These are phyloP conservation scores for Caenorhabditis brenneri DNA, from an alignment of 1,140 invertebrate genomes.

Conservation along the genomic window DNA sequence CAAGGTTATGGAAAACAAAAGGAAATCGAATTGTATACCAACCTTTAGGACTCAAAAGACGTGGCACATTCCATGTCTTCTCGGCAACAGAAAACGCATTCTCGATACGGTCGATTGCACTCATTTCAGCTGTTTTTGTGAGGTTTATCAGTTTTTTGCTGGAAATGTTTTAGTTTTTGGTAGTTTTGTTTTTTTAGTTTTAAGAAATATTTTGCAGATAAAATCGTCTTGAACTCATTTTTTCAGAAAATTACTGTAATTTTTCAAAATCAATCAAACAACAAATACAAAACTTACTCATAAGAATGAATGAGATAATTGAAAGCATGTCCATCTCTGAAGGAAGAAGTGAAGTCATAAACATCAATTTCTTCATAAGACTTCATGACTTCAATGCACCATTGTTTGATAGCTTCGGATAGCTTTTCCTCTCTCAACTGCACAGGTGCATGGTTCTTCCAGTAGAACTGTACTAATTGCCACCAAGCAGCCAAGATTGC, in stretches of 20 bases:
- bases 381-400: slow-evolving; percentile 66
- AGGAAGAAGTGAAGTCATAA: slow-evolving; percentile 68
- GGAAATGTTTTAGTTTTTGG: slow-evolving; percentile 38
- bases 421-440: slow-evolving; percentile 54
- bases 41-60: slow-evolving; percentile 64
- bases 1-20: neutral
- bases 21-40: neutral
- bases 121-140: slow-evolving; percentile 59
- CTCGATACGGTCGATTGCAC: slow-evolving; percentile 65
- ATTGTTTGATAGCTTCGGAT: slow-evolving; percentile 65
- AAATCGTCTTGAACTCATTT: too few species aligned
- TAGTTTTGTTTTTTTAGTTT: too few species aligned
- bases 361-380: slow-evolving; percentile 60
- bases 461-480: slow-evolving; percentile 47
- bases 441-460: slow-evolving; percentile 36
- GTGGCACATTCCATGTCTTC: slow-evolving; percentile 61
- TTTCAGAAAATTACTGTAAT: too few species aligned
- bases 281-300: slow-evolving; percentile 57
- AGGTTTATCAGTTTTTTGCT: slow-evolving; percentile 63
- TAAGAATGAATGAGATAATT: slow-evolving; percentile 66
- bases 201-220: too few species aligned
- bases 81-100: slow-evolving; percentile 63
- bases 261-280: too few species aligned
- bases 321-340: slow-evolving; percentile 67
- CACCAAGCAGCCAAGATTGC: slow-evolving; percentile 45